Percentiles rank a stretch among this genome's conserved stretches.
Conservation (phyloP, 1,140 invertebrate genomes). For the Heliothis virescens region DNA sequence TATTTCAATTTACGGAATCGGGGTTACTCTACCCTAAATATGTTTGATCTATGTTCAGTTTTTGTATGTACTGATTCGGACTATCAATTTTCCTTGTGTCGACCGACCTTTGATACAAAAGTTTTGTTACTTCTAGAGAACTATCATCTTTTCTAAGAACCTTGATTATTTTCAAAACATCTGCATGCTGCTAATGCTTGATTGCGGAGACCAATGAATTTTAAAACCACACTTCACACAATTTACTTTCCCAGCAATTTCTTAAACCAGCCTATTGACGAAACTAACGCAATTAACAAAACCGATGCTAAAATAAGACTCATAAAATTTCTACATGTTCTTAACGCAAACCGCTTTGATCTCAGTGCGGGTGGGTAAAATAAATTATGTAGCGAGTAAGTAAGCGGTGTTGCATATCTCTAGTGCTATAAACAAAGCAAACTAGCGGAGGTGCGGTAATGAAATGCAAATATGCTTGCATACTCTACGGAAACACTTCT, state of each 20-base stretch:
- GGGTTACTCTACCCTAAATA: neutral
- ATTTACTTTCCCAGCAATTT: constrained; percentile 19
- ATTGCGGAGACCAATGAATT: no score
- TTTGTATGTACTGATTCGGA: neutral
- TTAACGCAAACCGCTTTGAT: constrained; percentile 38
- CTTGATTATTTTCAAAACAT: no score
- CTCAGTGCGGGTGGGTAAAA: constrained; percentile 21
- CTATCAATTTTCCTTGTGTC: no score
- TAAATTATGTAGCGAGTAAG: constrained; percentile 49
- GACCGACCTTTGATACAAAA: no score
- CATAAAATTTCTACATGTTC: constrained; percentile 30
- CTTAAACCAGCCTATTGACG: constrained; percentile 1
- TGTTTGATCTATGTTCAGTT: constrained; percentile 8
- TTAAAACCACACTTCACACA: neutral
- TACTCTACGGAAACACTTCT: constrained; percentile 63
- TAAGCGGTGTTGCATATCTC: constrained; percentile 51
- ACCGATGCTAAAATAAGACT: constrained; percentile 29
- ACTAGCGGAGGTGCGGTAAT: constrained; percentile 60
- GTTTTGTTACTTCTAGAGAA: no score
- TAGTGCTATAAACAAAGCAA: constrained; percentile 62
- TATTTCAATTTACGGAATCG: constrained; percentile 24
- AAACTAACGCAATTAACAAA: constrained; percentile 24
- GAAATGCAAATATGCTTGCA: constrained; percentile 69
- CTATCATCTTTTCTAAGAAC: no score
- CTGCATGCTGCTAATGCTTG: no score